A percentile compares a stretch with the other conserved stretches of the same genome.
phyloP scores from a whole-genome alignment of 2,888 invertebrate genomes.

The Scrobipalpa costella region DNA sequence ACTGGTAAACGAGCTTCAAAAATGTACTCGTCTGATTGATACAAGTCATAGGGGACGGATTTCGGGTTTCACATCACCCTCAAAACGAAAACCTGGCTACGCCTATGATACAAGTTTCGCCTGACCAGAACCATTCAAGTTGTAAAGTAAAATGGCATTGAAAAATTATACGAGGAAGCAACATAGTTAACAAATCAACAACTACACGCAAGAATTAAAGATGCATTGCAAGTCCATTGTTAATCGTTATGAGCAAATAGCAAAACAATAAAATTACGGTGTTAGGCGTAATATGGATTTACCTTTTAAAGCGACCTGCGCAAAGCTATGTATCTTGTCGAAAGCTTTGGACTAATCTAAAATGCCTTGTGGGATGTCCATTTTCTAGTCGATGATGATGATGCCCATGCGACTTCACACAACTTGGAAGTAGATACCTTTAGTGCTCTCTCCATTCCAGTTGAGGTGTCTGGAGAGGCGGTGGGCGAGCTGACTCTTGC shows the following conservation, averaged over 20 bases:
- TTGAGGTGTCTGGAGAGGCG: slow-evolving; percentile 93
- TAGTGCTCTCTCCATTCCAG: slow-evolving; percentile 93
- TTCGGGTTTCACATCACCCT: too few relatives aligned
- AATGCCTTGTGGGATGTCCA: background rate
- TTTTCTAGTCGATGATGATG: slow-evolving; percentile 20
- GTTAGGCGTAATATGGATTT: background rate
- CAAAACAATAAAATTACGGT: background rate
- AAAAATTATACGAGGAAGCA: background rate
- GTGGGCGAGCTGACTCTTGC: slow-evolving; percentile 95
- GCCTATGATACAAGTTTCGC: background rate
- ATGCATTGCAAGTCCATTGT: background rate
- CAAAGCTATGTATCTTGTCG: background rate
- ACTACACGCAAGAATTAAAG: background rate
- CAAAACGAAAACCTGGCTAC: too few relatives aligned
- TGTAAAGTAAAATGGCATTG: background rate
- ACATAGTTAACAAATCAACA: background rate
- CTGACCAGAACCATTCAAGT: background rate
- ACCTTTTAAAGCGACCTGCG: background rate
- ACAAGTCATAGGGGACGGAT: too few relatives aligned
- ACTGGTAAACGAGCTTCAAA: background rate
- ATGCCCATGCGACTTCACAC: slow-evolving; percentile 30
- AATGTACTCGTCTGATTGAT: background rate
- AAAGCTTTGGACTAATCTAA: background rate
- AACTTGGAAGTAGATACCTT: slow-evolving; percentile 77
- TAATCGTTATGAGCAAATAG: background rate